Evolutionary conservation across 2,113 vertebrate species (phyloP), one percentile per base, ranked within the genome.

Genomic region (Mastomys natalensis): DNA sequence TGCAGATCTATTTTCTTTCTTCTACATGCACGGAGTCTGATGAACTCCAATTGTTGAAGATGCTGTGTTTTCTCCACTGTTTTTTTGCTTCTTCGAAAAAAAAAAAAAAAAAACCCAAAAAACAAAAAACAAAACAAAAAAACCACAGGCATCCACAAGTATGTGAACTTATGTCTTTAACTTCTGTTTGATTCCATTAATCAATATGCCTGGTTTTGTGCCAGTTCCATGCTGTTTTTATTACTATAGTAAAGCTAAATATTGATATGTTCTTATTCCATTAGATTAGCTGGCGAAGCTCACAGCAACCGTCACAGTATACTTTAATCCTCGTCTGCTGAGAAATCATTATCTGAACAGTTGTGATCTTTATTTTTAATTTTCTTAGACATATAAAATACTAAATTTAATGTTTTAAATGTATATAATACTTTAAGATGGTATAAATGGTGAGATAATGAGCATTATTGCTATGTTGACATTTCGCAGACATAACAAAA

Each of bases 401-500:
- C 55, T 94, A 96, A 51, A 95, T 0, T 72, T 1, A 68, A 10
- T 40, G 4, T 95, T 73, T 62, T 95, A 97, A 97, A 92, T 55
- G 40, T 43, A 60, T 60, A 97, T 37, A 58, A 34, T 90, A 96
- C 70, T 72, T 94, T 73, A 58, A 43, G 40, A 17, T 8, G 95
- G 29, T 85, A 43, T 91, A n/a, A 29, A 3, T 93, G 76, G 72
- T 81, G 22, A 58, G 77, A 72, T 66, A 94, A 81, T 66, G 90
- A 96, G 4, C 84, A 26, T 92, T n/a, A 68, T 91, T 60, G 95
- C 87, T 92, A 9, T 13, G 70, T 90, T 93, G 94, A 90, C 95
- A 43, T 93, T 72, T 87, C 48, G 11, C 29, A 97, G 40, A 29
- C 92, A 60, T 84, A 89, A 96, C 72, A 64, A 93, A 74, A 74